These are phyloP conservation scores for Acanthurus leucopareius DNA, from an alignment of 2,797 vertebrate species.

Conservation along the genomic window DNA sequence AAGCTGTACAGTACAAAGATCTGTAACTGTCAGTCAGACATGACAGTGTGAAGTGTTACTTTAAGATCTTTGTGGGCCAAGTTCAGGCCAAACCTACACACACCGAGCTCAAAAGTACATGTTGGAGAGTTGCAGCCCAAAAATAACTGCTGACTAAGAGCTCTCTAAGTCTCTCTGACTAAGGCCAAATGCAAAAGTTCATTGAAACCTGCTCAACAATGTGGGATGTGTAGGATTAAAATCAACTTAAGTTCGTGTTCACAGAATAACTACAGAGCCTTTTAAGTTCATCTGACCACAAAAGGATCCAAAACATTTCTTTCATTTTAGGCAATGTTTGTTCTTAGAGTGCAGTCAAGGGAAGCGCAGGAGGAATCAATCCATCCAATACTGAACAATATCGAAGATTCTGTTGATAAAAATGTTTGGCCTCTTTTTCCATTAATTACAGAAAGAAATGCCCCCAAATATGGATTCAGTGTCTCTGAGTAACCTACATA, in stretches of 20 bases:
- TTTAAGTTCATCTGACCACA: neutral
- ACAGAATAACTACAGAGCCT: neutral
- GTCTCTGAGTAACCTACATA: neutral
- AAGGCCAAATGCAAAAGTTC: conserved; percentile 17
- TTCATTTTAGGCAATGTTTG: neutral
- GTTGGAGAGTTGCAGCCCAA: conserved; percentile 32
- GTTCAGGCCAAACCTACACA: conserved; percentile 37
- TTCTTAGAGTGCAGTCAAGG: neutral
- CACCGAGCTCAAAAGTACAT: conserved; percentile 14
- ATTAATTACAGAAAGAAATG: neutral
- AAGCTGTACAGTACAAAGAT: conserved; percentile 9
- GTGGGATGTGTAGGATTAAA: conserved; percentile 3
- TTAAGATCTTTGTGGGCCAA: conserved; percentile 16
- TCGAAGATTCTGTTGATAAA: neutral
- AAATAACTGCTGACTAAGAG: conserved; percentile 24
- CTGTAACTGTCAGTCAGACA: conserved; percentile 19
- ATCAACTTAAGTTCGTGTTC: conserved; percentile 8
- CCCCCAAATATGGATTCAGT: neutral
- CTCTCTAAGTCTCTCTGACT: neutral
- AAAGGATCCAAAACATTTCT: neutral
- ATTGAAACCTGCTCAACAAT: conserved; percentile 15
- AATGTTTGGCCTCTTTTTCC: neutral
- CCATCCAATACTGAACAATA: too few relatives aligned
- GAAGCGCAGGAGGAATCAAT: neutral
- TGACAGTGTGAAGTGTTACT: conserved; percentile 6